Percentiles rank a stretch among this genome's conserved stretches.
These are phyloP conservation scores for Morbakka virulenta DNA, from an alignment of 30 jellyfish, hydroid and myxozoan species.

Conservation along the genomic window DNA sequence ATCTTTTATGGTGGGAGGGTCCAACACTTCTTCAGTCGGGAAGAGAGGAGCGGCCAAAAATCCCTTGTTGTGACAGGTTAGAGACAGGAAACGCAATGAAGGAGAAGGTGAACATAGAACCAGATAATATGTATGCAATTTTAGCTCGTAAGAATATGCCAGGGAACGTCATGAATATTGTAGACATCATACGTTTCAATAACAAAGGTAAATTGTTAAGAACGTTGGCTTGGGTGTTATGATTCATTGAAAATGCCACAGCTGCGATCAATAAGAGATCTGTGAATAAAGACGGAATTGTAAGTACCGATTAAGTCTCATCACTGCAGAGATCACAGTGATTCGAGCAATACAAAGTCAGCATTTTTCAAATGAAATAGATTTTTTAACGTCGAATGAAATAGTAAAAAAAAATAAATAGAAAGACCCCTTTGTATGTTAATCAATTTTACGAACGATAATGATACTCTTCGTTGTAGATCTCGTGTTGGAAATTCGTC, in stretches of 20 bases:
- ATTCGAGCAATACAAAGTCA: slow-evolving; percentile 38
- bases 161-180: background rate
- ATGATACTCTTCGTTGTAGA: slow-evolving; percentile 23
- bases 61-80: background rate
- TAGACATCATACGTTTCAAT: slow-evolving; percentile 19
- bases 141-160: background rate
- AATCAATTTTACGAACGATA: slow-evolving; percentile 38
- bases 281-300: slow-evolving; percentile 14
- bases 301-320: slow-evolving; percentile 17
- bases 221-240: slow-evolving; percentile 25
- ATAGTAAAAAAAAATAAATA: background rate
- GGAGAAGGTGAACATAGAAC: slow-evolving; percentile 2
- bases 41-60: slow-evolving; percentile 17
- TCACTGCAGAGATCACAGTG: slow-evolving; percentile 41
- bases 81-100: slow-evolving; percentile 26
- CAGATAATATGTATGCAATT: background rate
- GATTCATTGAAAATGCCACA: slow-evolving; percentile 23
- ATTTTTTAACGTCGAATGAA: slow-evolving; percentile 5
- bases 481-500: slow-evolving; percentile 32
- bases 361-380: slow-evolving; percentile 26
- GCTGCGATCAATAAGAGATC: slow-evolving; percentile 2
- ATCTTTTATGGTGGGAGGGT: slow-evolving; percentile 58
- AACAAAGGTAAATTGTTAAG: slow-evolving; percentile 11
- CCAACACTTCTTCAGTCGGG: slow-evolving; percentile 19
- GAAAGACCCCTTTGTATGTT: slow-evolving; percentile 44